These are phyloP conservation scores for Hemibagrus wyckioides DNA, from an alignment of 2,113 vertebrate genomes.

Conservation along the genomic window DNA sequence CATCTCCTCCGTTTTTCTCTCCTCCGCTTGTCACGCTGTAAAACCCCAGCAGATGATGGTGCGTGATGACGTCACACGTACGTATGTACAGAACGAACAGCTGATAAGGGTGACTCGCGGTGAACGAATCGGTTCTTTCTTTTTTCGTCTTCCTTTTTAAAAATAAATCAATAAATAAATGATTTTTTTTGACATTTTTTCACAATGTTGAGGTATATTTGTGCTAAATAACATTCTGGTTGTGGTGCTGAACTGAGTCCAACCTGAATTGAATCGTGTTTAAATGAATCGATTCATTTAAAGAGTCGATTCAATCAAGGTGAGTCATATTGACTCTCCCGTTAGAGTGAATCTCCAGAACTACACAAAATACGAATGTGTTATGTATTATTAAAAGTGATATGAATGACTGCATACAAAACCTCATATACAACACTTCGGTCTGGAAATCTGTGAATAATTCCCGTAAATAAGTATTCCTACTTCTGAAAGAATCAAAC, in stretches of 20 bases:
- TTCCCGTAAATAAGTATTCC: too few species aligned
- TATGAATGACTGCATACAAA: background rate
- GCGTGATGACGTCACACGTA: slow-evolving; percentile 14
- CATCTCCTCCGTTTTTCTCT: background rate
- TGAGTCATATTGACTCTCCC: background rate
- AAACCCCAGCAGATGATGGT: background rate
- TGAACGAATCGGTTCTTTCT: background rate
- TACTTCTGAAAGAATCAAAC: too few species aligned
- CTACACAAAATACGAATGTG: too few species aligned
- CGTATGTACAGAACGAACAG: background rate
- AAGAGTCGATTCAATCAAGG: background rate
- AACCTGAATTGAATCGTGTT: background rate
- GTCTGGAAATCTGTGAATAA: too few species aligned
- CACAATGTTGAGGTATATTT: background rate
- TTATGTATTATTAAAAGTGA: background rate
- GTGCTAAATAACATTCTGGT: background rate
- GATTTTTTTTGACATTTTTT: too few species aligned
- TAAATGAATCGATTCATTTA: background rate
- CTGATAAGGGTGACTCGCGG: background rate
- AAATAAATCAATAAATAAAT: background rate
- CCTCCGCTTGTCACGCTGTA: background rate
- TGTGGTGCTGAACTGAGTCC: background rate
- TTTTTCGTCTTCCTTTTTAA: background rate
- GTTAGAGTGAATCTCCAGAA: background rate
- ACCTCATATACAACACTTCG: too few species aligned